phyloP scores from a whole-genome alignment of 2,113 vertebrate genomes.

The Siniperca knerii region DNA sequence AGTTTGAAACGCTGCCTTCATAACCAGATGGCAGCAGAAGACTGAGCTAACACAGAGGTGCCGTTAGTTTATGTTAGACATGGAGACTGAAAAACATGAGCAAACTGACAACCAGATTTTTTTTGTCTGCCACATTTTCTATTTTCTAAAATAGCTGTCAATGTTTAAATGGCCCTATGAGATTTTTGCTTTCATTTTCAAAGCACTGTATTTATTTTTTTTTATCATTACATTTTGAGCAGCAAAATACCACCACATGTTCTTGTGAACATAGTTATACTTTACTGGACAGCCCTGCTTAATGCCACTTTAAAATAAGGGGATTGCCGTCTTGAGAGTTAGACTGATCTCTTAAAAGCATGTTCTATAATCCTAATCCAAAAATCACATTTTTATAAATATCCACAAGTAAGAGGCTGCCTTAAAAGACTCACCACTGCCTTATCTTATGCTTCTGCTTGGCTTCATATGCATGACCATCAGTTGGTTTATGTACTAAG shows the following conservation, averaged over 20 bases:
- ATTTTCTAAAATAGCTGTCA: slow-evolving; percentile 41
- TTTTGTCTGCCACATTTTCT: slow-evolving; percentile 15
- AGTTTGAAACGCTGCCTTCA: slow-evolving; percentile 27
- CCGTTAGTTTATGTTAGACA: slow-evolving; percentile 22
- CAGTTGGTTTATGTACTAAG: background rate
- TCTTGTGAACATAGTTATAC: background rate
- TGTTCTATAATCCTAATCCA: slow-evolving; percentile 31
- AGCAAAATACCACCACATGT: background rate
- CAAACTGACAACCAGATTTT: background rate
- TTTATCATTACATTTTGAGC: background rate
- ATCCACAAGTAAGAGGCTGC: slow-evolving; percentile 18
- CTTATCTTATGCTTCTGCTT: background rate
- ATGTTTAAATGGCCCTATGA: slow-evolving; percentile 23
- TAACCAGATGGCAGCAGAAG: slow-evolving; percentile 37
- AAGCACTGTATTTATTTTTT: background rate
- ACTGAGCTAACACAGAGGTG: slow-evolving; percentile 18
- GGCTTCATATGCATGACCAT: background rate
- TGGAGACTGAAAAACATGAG: slow-evolving; percentile 8
- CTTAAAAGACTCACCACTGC: background rate
- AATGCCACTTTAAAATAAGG: slow-evolving; percentile 32
- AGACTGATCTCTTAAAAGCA: slow-evolving; percentile 45
- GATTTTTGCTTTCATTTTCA: slow-evolving; percentile 36
- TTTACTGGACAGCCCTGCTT: slow-evolving; percentile 2
- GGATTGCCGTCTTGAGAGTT: slow-evolving; percentile 11
- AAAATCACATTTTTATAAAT: slow-evolving; percentile 27